Evolutionary conservation across 2,888 invertebrate species (phyloP), one percentile per base, ranked within the genome.

Genomic region (Agrypnus murinus): DNA sequence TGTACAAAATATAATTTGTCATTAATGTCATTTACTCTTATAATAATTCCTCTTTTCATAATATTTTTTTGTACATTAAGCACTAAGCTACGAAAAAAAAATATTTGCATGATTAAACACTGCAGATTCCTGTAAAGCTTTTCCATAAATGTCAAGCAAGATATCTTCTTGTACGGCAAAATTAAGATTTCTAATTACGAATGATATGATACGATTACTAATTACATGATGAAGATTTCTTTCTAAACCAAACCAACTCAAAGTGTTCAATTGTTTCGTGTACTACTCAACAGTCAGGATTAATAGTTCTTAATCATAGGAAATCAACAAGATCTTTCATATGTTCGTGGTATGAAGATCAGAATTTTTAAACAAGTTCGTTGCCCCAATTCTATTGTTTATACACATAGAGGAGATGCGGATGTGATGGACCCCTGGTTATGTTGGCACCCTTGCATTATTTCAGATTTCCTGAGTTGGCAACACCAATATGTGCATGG

Each of bases 261-360:
- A 73, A 80, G 57, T 80, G 74, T n/a, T 73, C 58, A 15, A 78
- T 77, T 8, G 77, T 65, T 48, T 77, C 78, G 12, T 66, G n/a
- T n/a, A n/a, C n/a, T n/a, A n/a, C n/a, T n/a, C n/a, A n/a, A n/a
- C n/a, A n/a, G n/a, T n/a, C n/a, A n/a, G n/a, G n/a, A n/a, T n/a
- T n/a, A n/a, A n/a, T n/a, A n/a, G n/a, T 69, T 36, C 71, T 73
- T 4, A 79, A 40, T 7, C 66, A 69, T 58, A 80, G 48, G 64
- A 78, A 80, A 8, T 58, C 59, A 10, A 78, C 53, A 45, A 80
- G 58, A 9, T 73, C 65, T 17, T 50, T 71, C 78, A 80, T 80
- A 6, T 73, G 71, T 14, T 76, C 70, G 60, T 80, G 80, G 34
- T 75, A 79, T 7, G 64, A 15, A 72, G 40, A 31, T 75, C 73